Evolutionary conservation across 1,140 invertebrate genomes (phyloP).

Genomic region (Drosophila melanica): DNA sequence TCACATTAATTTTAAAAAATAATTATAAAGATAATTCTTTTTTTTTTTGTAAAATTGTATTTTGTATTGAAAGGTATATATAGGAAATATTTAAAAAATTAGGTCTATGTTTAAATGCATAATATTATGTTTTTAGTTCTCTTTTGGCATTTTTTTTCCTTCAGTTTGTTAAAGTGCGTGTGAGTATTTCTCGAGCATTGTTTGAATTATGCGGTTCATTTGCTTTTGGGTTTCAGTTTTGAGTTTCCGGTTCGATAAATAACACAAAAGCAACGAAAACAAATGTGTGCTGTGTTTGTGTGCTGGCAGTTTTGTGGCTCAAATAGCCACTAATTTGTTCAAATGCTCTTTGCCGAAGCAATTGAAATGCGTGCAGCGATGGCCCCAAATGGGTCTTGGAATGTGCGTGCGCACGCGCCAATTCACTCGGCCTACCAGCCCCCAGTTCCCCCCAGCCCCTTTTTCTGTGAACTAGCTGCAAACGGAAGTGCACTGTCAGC

Average conservation of each 20-base stretch:
- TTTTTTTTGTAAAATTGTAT: too few relatives aligned
- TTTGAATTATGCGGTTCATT: constrained; percentile 73
- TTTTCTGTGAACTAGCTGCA: neutral
- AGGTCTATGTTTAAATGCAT: neutral
- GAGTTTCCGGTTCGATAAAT: constrained; percentile 71
- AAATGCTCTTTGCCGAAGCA: constrained; percentile 54
- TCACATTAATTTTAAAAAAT: too few relatives aligned
- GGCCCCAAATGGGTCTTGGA: constrained; percentile 22
- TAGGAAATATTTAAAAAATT: neutral
- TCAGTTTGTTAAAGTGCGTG: constrained; percentile 10
- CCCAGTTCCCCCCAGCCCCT: neutral
- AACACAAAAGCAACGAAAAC: constrained; percentile 23
- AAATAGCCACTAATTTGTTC: constrained; percentile 55
- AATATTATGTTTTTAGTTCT: neutral
- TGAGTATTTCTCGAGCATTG: constrained; percentile 43
- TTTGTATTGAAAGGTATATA: too few relatives aligned
- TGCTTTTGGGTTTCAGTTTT: constrained; percentile 50
- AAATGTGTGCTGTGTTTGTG: neutral
- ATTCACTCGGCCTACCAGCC: neutral
- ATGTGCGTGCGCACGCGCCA: constrained; percentile 65
- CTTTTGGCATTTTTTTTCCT: constrained; percentile 3
- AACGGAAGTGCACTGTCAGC: constrained; percentile 74
- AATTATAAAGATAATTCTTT: neutral
- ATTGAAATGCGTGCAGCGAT: constrained; percentile 65
- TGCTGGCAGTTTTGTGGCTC: constrained; percentile 38